Evolutionary conservation across 2,888 invertebrate genomes (phyloP).

Genomic region (Heteromurus nitidus): DNA sequence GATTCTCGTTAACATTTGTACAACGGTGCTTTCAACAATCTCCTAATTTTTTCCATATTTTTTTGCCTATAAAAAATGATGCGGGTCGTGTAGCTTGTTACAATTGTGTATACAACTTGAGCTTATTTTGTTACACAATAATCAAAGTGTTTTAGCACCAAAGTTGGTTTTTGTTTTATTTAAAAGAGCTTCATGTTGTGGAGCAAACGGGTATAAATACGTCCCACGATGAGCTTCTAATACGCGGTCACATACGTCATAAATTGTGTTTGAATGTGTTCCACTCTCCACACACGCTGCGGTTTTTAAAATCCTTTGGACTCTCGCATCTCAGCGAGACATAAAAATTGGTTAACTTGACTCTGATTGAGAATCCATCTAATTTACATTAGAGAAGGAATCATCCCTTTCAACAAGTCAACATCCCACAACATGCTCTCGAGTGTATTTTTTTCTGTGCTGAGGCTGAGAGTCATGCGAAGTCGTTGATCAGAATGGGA

Average conservation of each 20-base stretch:
- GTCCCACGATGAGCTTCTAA: too few relatives aligned
- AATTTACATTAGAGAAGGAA: constrained; percentile 26
- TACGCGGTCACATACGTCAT: too few relatives aligned
- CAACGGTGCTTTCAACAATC: background rate
- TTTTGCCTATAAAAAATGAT: constrained; percentile 4
- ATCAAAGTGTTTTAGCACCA: too few relatives aligned
- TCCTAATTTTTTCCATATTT: background rate
- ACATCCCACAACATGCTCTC: constrained; percentile 26
- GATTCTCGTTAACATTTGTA: background rate
- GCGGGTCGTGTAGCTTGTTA: constrained; percentile 26
- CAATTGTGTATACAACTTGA: too few relatives aligned
- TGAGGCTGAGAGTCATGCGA: constrained; percentile 38
- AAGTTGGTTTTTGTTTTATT: too few relatives aligned
- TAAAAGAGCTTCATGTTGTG: too few relatives aligned
- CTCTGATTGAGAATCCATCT: background rate
- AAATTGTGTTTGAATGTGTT: too few relatives aligned
- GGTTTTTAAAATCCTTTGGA: too few relatives aligned
- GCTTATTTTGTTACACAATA: too few relatives aligned
- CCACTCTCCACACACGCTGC: too few relatives aligned
- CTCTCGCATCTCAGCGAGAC: too few relatives aligned
- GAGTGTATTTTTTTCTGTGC: constrained; percentile 19
- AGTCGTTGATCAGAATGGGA: constrained; percentile 37
- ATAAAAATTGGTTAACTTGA: background rate
- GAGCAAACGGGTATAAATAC: too few relatives aligned
- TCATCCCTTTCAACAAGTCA: constrained; percentile 55